Conservation (phyloP, 2,113 vertebrate species). For the Platichthys stellatus region DNA sequence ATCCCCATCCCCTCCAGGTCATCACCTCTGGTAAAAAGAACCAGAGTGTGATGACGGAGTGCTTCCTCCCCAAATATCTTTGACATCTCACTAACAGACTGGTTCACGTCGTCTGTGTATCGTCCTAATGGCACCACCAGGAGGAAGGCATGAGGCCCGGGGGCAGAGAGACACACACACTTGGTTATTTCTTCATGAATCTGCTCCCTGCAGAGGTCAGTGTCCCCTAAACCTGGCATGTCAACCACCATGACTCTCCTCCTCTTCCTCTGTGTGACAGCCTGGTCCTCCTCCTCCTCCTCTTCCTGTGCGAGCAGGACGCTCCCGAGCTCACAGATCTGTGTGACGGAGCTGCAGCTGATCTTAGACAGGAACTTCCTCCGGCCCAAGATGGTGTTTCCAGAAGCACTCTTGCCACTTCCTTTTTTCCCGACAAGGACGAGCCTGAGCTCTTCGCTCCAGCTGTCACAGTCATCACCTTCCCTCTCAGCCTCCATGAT, state of each 20-base stretch:
- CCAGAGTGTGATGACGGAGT: conserved; percentile 57
- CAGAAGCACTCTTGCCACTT: conserved; percentile 82
- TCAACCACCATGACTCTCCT: conserved; percentile 76
- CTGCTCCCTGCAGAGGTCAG: conserved; percentile 63
- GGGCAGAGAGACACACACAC: conserved; percentile 74
- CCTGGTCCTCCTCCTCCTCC: not conserved
- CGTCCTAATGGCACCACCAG: conserved; percentile 80
- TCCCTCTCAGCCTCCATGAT: conserved; percentile 24
- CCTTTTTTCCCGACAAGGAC: conserved; percentile 83
- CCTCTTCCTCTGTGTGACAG: conserved; percentile 8
- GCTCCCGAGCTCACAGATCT: conserved; percentile 66
- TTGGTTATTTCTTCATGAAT: conserved; percentile 73
- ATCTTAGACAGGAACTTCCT: conserved; percentile 73
- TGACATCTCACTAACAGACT: conserved; percentile 14
- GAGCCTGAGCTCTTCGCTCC: conserved; percentile 72
- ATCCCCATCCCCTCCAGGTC: no score
- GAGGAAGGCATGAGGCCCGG: conserved; percentile 83
- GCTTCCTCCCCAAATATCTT: conserved; percentile 77
- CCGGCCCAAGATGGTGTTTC: conserved; percentile 82
- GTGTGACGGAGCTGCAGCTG: conserved; percentile 79
- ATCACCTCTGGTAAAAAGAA: no score
- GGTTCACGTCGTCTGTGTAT: conserved; percentile 74
- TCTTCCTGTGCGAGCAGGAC: conserved; percentile 43
- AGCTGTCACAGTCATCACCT: conserved; percentile 1
- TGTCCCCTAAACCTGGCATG: conserved; percentile 85